These are phyloP conservation scores for Eupithecia subfuscata DNA, from an alignment of 2,888 invertebrate species.

Conservation along the genomic window DNA sequence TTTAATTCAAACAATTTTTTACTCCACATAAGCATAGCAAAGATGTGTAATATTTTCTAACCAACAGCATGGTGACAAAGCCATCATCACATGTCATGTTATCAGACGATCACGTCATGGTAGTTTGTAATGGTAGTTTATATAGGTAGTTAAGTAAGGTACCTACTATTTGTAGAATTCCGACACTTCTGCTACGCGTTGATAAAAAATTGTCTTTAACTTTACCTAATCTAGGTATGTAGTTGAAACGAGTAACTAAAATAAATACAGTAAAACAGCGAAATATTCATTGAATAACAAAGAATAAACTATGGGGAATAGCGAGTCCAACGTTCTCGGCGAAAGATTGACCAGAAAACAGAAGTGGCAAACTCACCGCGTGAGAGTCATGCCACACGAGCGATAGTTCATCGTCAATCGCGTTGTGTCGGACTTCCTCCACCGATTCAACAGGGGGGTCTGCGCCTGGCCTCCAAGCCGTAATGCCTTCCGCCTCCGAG, in stretches of 20 bases:
- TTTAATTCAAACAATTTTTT: no score
- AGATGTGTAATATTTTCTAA: not conserved
- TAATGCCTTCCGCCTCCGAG: conserved; percentile 34
- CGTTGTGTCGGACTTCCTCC: conserved; percentile 85
- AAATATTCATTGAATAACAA: not conserved
- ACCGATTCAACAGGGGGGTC: conserved; percentile 56
- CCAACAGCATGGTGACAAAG: not conserved
- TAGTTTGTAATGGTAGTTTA: no score
- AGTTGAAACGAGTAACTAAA: not conserved
- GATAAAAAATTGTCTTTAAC: not conserved
- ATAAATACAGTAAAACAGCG: not conserved
- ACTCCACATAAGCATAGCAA: not conserved
- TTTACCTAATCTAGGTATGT: not conserved
- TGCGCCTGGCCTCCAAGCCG: conserved; percentile 55
- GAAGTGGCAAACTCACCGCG: conserved; percentile 72
- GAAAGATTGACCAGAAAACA: not conserved
- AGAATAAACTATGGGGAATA: not conserved
- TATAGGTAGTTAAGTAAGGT: no score
- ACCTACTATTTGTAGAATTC: not conserved
- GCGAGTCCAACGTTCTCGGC: not conserved
- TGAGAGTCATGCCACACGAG: conserved; percentile 86
- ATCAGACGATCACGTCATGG: no score
- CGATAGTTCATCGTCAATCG: conserved; percentile 82
- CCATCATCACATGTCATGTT: not conserved
- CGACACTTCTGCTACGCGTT: not conserved